Base-by-base conservation (phyloP, 2,888 invertebrate species). In the Patella pellucida region DNA sequence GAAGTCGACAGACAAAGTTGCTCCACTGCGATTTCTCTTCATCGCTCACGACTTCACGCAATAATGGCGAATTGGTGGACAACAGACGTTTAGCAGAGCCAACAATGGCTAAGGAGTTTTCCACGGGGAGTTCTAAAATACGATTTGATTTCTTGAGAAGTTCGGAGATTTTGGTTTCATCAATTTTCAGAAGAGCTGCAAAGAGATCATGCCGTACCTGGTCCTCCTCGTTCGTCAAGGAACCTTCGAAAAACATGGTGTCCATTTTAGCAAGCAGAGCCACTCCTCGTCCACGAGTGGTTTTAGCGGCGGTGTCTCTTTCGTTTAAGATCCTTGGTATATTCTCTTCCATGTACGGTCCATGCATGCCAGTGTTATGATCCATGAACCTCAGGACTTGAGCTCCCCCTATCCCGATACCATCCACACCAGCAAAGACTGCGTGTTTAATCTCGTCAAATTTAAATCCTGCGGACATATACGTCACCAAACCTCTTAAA, bases 401-500 rank as follows among this genome's bases (percentile, higher is more conserved):
- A 14, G 84, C 84, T 5, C 84, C 84, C 2, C 84, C 84, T 16
- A 84, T 84, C 0, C 84, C 83, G 12, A 84, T 83, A 12, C 84
- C 84, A 70, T 84, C 84, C 2, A 83, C 82, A 1, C 84, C 84
- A 27, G 84, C 82, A 54, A 74, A 83, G 4, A 84, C 84, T n/a
- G 83, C 84, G 52, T 82, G 80, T 62, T 83, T 79, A 71, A 84
- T 84, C 71, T 84, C 84, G 71, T 81, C 77, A 75, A 83, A 84
- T 76, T 83, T 84, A 76, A 84, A 84, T 5, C 84, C 84, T n/a
- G 84, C 83, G 1, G 84, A 84, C 76, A 85, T 82, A 70, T 85
- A 85, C 16, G 84, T 85, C 12, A 84, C 75, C 41, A 84, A 77
- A 1, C 84, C 83, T 27, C 80, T 75, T 27, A 81, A 74, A 54